A percentile compares a stretch with the other conserved stretches of the same genome.
phyloP scores from a whole-genome alignment of 2,888 invertebrate species.

The Kryphioiulus occultus region DNA sequence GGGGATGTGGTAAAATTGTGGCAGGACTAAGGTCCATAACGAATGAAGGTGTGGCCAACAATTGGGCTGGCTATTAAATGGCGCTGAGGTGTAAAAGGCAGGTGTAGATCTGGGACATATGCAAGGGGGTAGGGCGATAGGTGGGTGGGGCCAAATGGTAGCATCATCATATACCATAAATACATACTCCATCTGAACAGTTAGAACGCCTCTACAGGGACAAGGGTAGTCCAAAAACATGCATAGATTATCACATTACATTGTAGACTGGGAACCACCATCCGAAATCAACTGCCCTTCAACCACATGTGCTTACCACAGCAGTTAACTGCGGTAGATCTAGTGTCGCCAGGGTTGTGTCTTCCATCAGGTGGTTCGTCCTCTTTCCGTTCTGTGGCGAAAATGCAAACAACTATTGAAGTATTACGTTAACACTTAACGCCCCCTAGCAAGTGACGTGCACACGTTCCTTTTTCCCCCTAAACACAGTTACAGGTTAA shows the following conservation, averaged over 20 bases:
- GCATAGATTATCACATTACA: constrained; percentile 19
- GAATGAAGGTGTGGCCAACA: not conserved
- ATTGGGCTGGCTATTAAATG: not conserved
- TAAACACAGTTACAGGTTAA: constrained; percentile 1
- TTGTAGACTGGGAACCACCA: not conserved
- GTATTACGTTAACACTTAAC: not conserved
- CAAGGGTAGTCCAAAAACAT: constrained; percentile 17
- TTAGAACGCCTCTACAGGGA: not conserved
- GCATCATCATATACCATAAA: not conserved
- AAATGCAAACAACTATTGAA: constrained; percentile 1
- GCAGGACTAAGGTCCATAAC: too few relatives aligned
- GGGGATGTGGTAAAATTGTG: too few relatives aligned
- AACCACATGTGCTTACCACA: not conserved
- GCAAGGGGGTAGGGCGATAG: not conserved
- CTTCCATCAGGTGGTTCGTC: not conserved
- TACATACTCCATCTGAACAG: not conserved
- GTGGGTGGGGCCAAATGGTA: not conserved
- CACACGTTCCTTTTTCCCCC: not conserved
- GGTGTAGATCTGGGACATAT: not conserved
- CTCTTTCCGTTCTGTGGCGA: not conserved
- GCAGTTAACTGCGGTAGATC: too few relatives aligned
- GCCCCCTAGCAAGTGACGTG: not conserved
- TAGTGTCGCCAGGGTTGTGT: not conserved
- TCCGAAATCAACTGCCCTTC: not conserved
- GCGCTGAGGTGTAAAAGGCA: not conserved